Conservation (phyloP, 2,113 vertebrate genomes). For the Narcine bancroftii region DNA sequence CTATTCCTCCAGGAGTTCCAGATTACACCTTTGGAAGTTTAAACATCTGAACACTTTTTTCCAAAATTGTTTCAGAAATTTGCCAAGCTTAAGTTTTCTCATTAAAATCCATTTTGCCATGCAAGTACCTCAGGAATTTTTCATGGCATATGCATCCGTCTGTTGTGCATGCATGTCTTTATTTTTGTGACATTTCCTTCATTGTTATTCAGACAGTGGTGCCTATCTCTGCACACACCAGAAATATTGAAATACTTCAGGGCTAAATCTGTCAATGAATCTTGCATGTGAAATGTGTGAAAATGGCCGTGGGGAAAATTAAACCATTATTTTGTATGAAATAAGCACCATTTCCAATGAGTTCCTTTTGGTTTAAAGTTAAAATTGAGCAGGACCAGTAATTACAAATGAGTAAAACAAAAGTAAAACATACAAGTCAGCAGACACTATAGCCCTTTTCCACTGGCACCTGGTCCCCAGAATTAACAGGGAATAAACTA, state of each 20-base stretch:
- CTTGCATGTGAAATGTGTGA: background rate
- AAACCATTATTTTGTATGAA: slow-evolving; percentile 1
- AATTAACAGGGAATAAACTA: too few species aligned
- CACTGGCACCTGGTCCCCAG: too few species aligned
- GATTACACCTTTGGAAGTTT: background rate
- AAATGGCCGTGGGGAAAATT: background rate
- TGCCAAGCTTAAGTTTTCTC: slow-evolving; percentile 1
- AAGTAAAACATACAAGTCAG: too few species aligned
- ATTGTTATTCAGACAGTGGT: slow-evolving; percentile 7
- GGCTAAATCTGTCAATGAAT: slow-evolving; percentile 1
- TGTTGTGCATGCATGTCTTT: background rate
- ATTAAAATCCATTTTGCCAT: background rate
- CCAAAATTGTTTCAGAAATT: background rate
- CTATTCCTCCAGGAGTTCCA: background rate
- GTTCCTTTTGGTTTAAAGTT: background rate
- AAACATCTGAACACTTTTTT: background rate
- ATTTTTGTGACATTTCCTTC: slow-evolving; percentile 5
- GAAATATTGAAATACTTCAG: background rate
- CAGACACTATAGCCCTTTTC: too few species aligned
- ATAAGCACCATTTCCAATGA: background rate
- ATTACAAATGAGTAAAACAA: too few species aligned
- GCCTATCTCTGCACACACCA: background rate
- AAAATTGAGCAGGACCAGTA: too few species aligned
- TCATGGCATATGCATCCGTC: background rate
- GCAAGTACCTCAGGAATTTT: background rate